Percentiles rank a stretch among this genome's conserved stretches.
phyloP scores from a whole-genome alignment of 2,888 invertebrate genomes.

The Steromphala cineraria region DNA sequence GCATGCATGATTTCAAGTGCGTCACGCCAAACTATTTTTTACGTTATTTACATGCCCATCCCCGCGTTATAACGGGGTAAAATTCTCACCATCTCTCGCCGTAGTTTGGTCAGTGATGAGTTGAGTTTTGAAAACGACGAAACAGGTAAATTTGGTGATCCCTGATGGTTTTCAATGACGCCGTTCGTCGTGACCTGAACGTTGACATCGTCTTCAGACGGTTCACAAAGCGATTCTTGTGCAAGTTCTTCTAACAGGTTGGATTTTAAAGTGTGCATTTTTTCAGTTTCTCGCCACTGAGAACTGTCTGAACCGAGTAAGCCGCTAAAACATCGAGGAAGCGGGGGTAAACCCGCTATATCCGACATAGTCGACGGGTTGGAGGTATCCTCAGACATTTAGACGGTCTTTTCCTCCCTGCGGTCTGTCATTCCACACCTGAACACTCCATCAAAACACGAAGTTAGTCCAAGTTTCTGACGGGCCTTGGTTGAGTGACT shows the following conservation, averaged over 20 bases:
- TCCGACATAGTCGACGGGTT: constrained; percentile 42
- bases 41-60: not conserved
- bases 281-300: constrained; percentile 24
- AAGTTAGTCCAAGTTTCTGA: not conserved
- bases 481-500: not conserved
- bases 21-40: too few relatives aligned
- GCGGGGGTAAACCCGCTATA: constrained; percentile 54
- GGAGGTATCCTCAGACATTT: not conserved
- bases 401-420: not conserved
- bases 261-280: constrained; percentile 16
- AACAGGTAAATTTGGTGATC: constrained; percentile 19
- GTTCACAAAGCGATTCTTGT: constrained; percentile 37
- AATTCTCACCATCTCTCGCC: constrained; percentile 50
- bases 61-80: not conserved
- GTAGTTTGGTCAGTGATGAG: constrained; percentile 43
- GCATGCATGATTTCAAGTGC: too few relatives aligned
- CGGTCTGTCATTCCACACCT: not conserved
- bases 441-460: not conserved
- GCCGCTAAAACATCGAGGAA: constrained; percentile 55
- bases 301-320: constrained; percentile 23
- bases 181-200: constrained; percentile 1
- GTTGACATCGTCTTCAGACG: constrained; percentile 34
- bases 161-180: not conserved
- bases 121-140: constrained; percentile 46
- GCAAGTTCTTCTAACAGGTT: not conserved